Evolutionary conservation across 2,888 invertebrate genomes (phyloP).

Genomic region (Coenonympha arcania): DNA sequence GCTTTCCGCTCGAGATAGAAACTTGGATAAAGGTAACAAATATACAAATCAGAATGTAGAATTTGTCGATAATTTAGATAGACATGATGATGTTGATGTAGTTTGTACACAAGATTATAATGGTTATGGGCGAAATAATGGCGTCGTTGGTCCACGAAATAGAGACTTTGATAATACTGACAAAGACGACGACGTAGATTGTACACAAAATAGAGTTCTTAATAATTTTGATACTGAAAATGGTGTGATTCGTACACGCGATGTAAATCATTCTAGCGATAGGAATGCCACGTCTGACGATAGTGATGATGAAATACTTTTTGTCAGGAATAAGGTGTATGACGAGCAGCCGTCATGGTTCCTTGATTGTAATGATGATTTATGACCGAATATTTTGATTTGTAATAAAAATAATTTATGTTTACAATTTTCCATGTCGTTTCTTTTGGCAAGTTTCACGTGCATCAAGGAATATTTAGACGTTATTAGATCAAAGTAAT

Average conservation of each 20-base stretch:
- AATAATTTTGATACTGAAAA: not conserved
- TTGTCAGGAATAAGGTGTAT: conserved; percentile 40
- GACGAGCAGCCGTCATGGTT: conserved; percentile 46
- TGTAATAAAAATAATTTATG: no score
- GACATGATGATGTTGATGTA: not conserved
- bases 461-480: no score
- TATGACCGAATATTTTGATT: conserved; percentile 34
- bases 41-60: no score
- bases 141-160: conserved; percentile 34
- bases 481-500: no score
- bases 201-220: not conserved
- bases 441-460: no score
- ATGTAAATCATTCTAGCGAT: not conserved
- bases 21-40: no score
- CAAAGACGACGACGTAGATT: not conserved
- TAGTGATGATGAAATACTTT: conserved; percentile 34
- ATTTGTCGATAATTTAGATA: not conserved
- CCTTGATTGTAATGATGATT: conserved; percentile 40
- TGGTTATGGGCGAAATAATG: not conserved
- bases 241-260: conserved; percentile 11
- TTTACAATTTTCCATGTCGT: no score
- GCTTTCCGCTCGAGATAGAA: no score
- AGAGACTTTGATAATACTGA: conserved; percentile 34
- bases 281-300: conserved; percentile 9
- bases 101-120: conserved; percentile 5